Conservation (phyloP, 2,797 vertebrate genomes). For the Gallinago nigripennis region DNA sequence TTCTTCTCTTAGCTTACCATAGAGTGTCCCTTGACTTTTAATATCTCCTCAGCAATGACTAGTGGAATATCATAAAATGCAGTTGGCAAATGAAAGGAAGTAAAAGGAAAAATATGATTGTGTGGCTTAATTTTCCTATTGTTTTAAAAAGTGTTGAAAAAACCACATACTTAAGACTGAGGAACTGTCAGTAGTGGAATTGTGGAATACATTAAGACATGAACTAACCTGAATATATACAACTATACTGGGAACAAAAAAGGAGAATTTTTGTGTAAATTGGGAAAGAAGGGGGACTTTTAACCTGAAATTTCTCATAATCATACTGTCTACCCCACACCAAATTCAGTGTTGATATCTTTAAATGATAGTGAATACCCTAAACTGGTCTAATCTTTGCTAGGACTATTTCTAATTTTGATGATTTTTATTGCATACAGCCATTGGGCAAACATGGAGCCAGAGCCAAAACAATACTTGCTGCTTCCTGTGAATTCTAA, state of each 20-base stretch:
- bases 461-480: not conserved
- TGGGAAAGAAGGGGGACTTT: not conserved
- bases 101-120: not conserved
- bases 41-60: not conserved
- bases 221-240: not conserved
- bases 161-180: not conserved
- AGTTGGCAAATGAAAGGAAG: not conserved
- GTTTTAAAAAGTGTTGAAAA: not conserved
- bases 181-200: not conserved
- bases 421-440: not conserved
- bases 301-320: not conserved
- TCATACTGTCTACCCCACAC: not conserved
- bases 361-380: not conserved
- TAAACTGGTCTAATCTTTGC: not conserved
- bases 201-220: not conserved
- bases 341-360: not conserved
- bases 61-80: not conserved
- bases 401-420: not conserved
- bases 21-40: not conserved
- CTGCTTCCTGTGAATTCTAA: not conserved
- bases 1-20: not conserved
- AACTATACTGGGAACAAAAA: not conserved
- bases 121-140: not conserved
- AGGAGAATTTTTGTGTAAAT: not conserved
- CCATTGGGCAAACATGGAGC: not conserved